Conservation (phyloP, 2,888 invertebrate species). For the Monoplex corrugatus region DNA sequence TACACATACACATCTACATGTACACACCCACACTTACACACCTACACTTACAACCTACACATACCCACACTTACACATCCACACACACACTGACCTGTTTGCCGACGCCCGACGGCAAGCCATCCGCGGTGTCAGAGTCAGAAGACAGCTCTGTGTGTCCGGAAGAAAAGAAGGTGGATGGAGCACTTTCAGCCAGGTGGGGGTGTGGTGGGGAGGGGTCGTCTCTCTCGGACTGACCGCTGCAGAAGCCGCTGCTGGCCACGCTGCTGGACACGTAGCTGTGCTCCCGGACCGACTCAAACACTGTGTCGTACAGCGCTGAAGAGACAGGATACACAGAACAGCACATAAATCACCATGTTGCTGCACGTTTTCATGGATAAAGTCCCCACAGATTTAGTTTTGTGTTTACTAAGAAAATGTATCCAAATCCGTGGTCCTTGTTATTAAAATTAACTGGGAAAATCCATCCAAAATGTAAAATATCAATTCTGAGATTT, state of each 20-base stretch:
- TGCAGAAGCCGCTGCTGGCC: constrained; percentile 80
- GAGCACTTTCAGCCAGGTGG: constrained; percentile 70
- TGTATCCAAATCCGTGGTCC: no score
- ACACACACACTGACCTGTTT: neutral
- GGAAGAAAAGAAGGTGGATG: constrained; percentile 57
- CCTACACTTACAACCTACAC: neutral
- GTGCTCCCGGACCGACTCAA: constrained; percentile 46
- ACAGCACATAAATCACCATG: no score
- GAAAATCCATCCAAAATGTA: no score
- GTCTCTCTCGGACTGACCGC: constrained; percentile 84
- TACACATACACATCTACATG: neutral
- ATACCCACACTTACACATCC: neutral
- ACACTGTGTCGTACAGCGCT: neutral
- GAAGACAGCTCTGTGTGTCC: neutral
- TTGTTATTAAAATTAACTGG: no score
- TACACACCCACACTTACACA: neutral
- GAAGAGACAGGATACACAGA: neutral
- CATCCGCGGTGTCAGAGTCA: constrained; percentile 10
- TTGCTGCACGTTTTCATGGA: no score
- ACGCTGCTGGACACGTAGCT: constrained; percentile 84
- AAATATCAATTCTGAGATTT: no score
- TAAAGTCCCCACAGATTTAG: no score
- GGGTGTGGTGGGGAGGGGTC: constrained; percentile 88
- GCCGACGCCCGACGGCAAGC: neutral
- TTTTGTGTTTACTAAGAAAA: no score